phyloP scores from a whole-genome alignment of 2,888 invertebrate genomes.

The Mantis religiosa region DNA sequence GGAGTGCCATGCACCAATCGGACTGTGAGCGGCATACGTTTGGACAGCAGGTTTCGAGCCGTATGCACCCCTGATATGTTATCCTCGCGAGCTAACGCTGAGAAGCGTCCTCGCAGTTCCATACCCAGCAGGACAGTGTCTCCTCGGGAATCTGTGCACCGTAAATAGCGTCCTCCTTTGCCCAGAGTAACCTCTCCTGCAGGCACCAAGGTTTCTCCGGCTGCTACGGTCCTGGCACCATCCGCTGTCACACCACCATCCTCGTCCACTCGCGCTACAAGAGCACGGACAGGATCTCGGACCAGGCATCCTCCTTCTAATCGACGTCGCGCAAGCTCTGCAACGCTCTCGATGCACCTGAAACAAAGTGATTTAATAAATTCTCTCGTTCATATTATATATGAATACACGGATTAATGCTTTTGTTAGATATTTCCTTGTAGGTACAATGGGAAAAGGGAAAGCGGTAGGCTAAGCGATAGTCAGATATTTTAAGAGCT shows the following conservation, averaged over 20 bases:
- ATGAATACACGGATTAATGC: too few species aligned
- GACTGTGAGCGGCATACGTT: constrained; percentile 88
- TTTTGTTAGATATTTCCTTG: too few species aligned
- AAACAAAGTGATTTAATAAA: not conserved
- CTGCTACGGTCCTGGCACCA: constrained; percentile 69
- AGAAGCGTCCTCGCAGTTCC: constrained; percentile 87
- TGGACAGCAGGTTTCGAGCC: constrained; percentile 80
- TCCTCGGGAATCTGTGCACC: constrained; percentile 81
- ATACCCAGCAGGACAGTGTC: constrained; percentile 77
- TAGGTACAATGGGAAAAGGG: too few species aligned
- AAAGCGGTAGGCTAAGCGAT: too few species aligned
- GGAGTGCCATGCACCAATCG: constrained; percentile 86
- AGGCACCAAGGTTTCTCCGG: constrained; percentile 79
- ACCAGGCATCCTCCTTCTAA: constrained; percentile 73
- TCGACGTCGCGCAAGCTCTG: constrained; percentile 68
- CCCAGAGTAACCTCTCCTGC: constrained; percentile 58
- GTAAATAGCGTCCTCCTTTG: constrained; percentile 68
- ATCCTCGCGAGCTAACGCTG: constrained; percentile 86
- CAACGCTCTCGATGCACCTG: constrained; percentile 82
- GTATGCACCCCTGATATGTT: constrained; percentile 94
- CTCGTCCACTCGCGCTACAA: constrained; percentile 46
- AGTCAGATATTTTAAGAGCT: too few species aligned
- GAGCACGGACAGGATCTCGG: constrained; percentile 70
- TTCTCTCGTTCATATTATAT: not conserved
- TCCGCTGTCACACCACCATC: constrained; percentile 60